phyloP scores from a whole-genome alignment of 2,888 invertebrate species.

The Xanthorhoe designata region DNA sequence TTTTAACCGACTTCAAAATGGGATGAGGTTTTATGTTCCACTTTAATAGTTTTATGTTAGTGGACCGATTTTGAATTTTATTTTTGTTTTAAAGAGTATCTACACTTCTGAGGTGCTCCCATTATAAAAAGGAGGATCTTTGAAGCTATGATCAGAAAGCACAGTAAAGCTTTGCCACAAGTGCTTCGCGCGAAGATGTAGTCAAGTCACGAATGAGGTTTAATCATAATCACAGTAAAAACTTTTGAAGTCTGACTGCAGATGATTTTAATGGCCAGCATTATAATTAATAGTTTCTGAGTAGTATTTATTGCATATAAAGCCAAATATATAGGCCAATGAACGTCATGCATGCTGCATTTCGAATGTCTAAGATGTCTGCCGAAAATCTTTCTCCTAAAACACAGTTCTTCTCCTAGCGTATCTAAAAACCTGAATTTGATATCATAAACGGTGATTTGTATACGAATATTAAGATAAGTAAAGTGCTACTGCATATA shows the following conservation, averaged over 20 bases:
- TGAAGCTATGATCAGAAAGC: too few relatives aligned
- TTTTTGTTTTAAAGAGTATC: too few relatives aligned
- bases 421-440: constrained; percentile 34
- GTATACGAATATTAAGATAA: constrained; percentile 26
- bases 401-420: constrained; percentile 20
- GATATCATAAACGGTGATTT: constrained; percentile 31
- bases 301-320: background rate
- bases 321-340: background rate
- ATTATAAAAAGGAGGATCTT: too few relatives aligned
- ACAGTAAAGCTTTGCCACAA: too few relatives aligned
- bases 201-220: background rate
- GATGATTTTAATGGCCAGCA: background rate
- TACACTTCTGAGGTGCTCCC: too few relatives aligned
- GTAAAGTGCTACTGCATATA: constrained; percentile 29
- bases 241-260: background rate
- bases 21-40: too few relatives aligned
- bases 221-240: background rate
- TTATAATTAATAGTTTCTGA: background rate
- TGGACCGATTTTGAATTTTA: too few relatives aligned
- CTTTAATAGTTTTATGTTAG: too few relatives aligned
- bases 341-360: constrained; percentile 9
- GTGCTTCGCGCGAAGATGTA: background rate
- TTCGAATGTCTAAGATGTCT: constrained; percentile 12
- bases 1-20: too few relatives aligned
- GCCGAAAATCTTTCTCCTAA: constrained; percentile 21